Conservation (phyloP, 2,888 invertebrate species). For the Melikaiella ostensackeni region DNA sequence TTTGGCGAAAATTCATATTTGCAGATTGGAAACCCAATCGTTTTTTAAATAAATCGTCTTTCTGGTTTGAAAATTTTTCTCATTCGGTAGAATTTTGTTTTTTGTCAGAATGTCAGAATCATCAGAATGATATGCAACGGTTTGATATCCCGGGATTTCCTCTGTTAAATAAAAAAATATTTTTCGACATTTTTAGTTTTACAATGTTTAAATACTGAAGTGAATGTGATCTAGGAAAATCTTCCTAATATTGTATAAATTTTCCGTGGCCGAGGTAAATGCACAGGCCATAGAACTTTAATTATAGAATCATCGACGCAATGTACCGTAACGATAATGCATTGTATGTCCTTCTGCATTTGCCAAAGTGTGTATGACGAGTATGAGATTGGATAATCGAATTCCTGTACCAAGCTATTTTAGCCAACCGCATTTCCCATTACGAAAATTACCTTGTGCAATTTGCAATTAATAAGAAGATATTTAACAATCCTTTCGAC, state of each 20-base stretch:
- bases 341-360: slow-evolving; percentile 34
- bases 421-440: not conserved
- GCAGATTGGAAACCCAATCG: no score
- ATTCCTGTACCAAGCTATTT: slow-evolving; percentile 14
- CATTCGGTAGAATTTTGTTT: no score
- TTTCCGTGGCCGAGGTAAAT: not conserved
- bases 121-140: no score
- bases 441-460: slow-evolving; percentile 7
- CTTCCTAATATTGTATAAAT: not conserved
- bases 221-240: not conserved
- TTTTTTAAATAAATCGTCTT: no score
- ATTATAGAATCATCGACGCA: slow-evolving; percentile 29
- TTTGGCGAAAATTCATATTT: no score
- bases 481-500: not conserved
- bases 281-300: slow-evolving; percentile 1
- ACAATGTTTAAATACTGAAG: no score
- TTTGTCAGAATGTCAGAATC: no score
- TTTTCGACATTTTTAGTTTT: no score
- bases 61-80: no score
- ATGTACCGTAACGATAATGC: slow-evolving; percentile 35
- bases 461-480: slow-evolving; percentile 1
- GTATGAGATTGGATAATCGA: slow-evolving; percentile 33
- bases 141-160: no score
- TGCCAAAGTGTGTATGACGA: slow-evolving; percentile 34
- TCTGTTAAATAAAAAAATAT: no score